phyloP scores from a whole-genome alignment of 1,140 invertebrate genomes.

The Euborellia annulipes region DNA sequence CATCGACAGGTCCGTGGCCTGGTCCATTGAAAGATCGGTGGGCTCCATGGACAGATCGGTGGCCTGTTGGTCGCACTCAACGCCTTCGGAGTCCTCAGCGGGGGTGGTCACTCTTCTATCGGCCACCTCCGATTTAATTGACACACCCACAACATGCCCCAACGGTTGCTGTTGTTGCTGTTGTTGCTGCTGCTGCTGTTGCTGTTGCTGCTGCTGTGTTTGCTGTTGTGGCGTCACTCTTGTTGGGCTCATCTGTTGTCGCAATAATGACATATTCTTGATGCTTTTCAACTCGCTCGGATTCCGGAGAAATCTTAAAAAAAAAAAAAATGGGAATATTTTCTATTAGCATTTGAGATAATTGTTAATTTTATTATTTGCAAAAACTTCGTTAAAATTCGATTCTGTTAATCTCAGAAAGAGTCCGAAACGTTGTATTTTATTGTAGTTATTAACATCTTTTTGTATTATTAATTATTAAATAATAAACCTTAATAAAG shows the following conservation, averaged over 20 bases:
- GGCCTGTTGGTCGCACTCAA: slow-evolving; percentile 20
- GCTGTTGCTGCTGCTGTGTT: slow-evolving; percentile 9
- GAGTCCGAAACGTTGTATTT: too few species aligned
- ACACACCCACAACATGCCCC: slow-evolving; percentile 3
- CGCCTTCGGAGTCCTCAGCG: slow-evolving; percentile 4
- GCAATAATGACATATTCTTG: slow-evolving; percentile 75
- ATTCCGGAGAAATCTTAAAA: slow-evolving; percentile 65
- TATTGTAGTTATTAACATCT: too few species aligned
- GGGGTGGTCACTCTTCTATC: slow-evolving; percentile 5
- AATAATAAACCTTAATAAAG: too few species aligned
- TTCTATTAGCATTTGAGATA: too few species aligned
- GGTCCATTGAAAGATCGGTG: slow-evolving; percentile 6
- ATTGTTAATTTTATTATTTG: too few species aligned
- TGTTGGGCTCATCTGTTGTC: slow-evolving; percentile 67
- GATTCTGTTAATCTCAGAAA: too few species aligned
- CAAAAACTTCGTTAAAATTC: too few species aligned
- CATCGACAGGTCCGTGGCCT: slow-evolving; percentile 19
- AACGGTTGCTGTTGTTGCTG: slow-evolving; percentile 1
- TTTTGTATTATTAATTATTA: too few species aligned
- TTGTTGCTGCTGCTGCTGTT: not conserved
- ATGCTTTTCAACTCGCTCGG: slow-evolving; percentile 82
- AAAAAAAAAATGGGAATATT: too few species aligned
- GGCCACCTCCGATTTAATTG: slow-evolving; percentile 10
- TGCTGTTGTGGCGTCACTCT: slow-evolving; percentile 15
- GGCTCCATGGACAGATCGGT: slow-evolving; percentile 23